Evolutionary conservation across 2,113 vertebrate genomes (phyloP), one percentile per base, ranked within the genome.

Genomic region (Jacana jacana): DNA sequence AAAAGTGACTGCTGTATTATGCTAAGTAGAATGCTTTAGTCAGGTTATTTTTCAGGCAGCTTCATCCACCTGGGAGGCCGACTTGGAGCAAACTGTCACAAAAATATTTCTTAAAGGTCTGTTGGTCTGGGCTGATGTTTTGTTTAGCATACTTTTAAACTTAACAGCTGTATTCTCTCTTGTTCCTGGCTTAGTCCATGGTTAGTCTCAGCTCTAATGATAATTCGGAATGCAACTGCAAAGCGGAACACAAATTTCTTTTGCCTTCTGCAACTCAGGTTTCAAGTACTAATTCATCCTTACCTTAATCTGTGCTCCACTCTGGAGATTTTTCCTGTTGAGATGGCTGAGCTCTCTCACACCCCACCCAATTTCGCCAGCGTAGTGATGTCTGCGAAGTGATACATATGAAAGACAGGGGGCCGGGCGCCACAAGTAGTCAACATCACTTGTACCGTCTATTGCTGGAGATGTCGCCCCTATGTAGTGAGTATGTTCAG

Each of bases 331-430:
- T 64, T 93, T 95, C 49, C 69, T 79, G 93, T 98, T 98, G 90
- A 99, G 87, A 52, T 57, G 86, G 44, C 86, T 76, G 91, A 97
- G 96, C 44, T 97, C 91, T 55, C 90, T 88, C 91, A 98, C 91
- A n/a, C 97, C 97, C 98, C 98, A 98, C 39, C 98, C 98, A 46
- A 97, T 93, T 85, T 97, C 98, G 3, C 98, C 98, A 23, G 98
- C 93, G 5, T 80, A 90, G 49, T 71, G 60, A 19, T 93, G 30
- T 86, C 94, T 98, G 25, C 17, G 28, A 69, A 94, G 91, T 49
- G 80, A 10, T 2, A 93, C 68, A 0, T 94, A 60, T 12, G 89
- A 93, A 17, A 69, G 65, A 3, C 48, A 1, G 0, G 97, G 81
- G 15, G 97, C 96, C 8, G 97, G 76, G 52, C 97, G 94, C 72